Evolutionary conservation across 2,888 invertebrate genomes (phyloP).

Genomic region (Diadromus collaris): DNA sequence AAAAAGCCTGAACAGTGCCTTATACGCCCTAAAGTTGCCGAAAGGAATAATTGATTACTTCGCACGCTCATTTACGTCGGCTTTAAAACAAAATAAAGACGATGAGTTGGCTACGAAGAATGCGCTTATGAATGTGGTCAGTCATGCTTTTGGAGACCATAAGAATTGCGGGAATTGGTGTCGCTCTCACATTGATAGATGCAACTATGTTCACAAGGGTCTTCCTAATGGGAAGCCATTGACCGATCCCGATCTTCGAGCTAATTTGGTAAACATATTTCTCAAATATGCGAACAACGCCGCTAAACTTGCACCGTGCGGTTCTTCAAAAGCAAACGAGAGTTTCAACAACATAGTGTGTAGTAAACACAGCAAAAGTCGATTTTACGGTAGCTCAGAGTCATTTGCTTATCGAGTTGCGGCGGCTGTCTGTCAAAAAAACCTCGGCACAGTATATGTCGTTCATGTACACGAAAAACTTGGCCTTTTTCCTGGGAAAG

Average conservation of each 20-base stretch:
- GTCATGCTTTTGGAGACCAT: slow-evolving; percentile 63
- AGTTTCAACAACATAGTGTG: slow-evolving; percentile 42
- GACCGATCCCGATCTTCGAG: slow-evolving; percentile 31
- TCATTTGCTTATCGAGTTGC: slow-evolving; percentile 47
- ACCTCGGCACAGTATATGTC: slow-evolving; percentile 40
- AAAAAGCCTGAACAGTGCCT: slow-evolving; percentile 39
- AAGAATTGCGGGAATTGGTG: slow-evolving; percentile 63
- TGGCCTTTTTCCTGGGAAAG: slow-evolving; percentile 37
- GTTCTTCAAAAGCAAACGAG: slow-evolving; percentile 55
- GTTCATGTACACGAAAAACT: slow-evolving; percentile 29
- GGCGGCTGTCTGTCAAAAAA: slow-evolving; percentile 50
- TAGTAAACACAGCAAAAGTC: slow-evolving; percentile 46
- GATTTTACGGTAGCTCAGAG: slow-evolving; percentile 48
- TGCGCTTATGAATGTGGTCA: slow-evolving; percentile 59
- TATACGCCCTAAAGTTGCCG: slow-evolving; percentile 44
- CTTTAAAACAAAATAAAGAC: slow-evolving; percentile 48
- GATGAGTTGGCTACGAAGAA: slow-evolving; percentile 32
- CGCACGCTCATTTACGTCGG: slow-evolving; percentile 41
- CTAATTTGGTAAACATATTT: slow-evolving; percentile 9
- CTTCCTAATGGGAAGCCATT: slow-evolving; percentile 36
- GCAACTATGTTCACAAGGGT: slow-evolving; percentile 30
- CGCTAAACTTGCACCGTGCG: slow-evolving; percentile 52
- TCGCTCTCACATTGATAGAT: slow-evolving; percentile 27
- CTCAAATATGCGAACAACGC: slow-evolving; percentile 45
- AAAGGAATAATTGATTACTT: slow-evolving; percentile 48